Percentiles rank a stretch among this genome's conserved stretches.
phyloP scores from a whole-genome alignment of 2,113 vertebrate species.

The Athene noctua region DNA sequence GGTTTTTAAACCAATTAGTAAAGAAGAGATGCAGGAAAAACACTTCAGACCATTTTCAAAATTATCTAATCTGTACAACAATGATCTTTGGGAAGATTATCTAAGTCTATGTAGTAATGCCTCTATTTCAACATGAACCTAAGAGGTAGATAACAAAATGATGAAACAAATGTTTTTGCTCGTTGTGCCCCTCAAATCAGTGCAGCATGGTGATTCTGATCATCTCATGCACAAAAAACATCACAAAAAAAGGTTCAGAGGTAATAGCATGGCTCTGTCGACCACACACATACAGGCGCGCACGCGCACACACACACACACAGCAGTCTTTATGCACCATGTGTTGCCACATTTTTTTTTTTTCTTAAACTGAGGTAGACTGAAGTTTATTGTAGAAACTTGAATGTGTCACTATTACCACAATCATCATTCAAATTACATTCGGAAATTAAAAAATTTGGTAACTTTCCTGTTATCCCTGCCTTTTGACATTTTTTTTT shows the following conservation, averaged over 20 bases:
- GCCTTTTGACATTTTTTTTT: slow-evolving; percentile 73
- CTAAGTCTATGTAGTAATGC: slow-evolving; percentile 88
- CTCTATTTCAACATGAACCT: slow-evolving; percentile 91
- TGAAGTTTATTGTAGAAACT: slow-evolving; percentile 88
- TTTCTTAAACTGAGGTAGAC: slow-evolving; percentile 90
- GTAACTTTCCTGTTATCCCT: slow-evolving; percentile 73
- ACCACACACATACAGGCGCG: slow-evolving; percentile 74
- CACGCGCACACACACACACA: slow-evolving; percentile 66
- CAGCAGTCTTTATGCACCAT: slow-evolving; percentile 80
- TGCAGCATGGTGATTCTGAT: slow-evolving; percentile 79
- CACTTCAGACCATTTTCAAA: slow-evolving; percentile 83
- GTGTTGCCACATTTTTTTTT: slow-evolving; percentile 79
- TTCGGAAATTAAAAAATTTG: slow-evolving; percentile 79
- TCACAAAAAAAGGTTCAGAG: slow-evolving; percentile 82
- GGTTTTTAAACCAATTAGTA: slow-evolving; percentile 85
- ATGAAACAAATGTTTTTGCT: slow-evolving; percentile 83
- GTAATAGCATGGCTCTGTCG: slow-evolving; percentile 85
- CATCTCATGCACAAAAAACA: slow-evolving; percentile 82
- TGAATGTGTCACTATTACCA: slow-evolving; percentile 88
- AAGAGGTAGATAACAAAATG: slow-evolving; percentile 95
- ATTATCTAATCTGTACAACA: slow-evolving; percentile 84
- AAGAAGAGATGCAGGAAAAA: slow-evolving; percentile 85
- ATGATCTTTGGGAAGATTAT: slow-evolving; percentile 81
- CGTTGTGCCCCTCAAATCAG: slow-evolving; percentile 89
- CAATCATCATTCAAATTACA: slow-evolving; percentile 89